These are phyloP conservation scores for Drosophila kepulauana DNA, from an alignment of 1,140 invertebrate genomes.

Conservation along the genomic window DNA sequence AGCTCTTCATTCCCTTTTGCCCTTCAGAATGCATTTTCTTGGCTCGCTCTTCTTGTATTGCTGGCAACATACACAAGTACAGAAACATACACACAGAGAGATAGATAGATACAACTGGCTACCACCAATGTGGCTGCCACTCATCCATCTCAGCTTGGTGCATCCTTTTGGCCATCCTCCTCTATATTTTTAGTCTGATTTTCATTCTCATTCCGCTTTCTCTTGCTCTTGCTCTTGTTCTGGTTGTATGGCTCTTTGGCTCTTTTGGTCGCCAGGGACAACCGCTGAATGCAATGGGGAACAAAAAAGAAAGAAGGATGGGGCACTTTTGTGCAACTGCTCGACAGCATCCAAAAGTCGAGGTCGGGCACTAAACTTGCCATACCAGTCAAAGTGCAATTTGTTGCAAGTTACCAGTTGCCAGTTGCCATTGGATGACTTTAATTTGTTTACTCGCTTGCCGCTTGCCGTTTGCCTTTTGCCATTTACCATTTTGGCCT, in stretches of 20 bases:
- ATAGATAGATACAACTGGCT: slow-evolving; percentile 4
- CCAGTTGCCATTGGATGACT: slow-evolving; percentile 52
- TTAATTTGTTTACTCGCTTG: slow-evolving; percentile 74
- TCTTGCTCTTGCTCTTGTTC: background rate
- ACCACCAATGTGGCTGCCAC: slow-evolving; percentile 45
- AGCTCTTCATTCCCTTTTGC: slow-evolving; percentile 5
- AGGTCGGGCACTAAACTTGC: slow-evolving; percentile 68
- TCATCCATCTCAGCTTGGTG: slow-evolving; percentile 47
- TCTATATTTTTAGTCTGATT: slow-evolving; percentile 19
- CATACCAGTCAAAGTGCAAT: slow-evolving; percentile 78
- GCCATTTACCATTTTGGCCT: slow-evolving; percentile 33
- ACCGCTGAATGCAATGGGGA: slow-evolving; percentile 71
- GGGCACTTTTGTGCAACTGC: slow-evolving; percentile 48
- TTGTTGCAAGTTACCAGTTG: slow-evolving; percentile 61
- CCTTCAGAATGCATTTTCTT: slow-evolving; percentile 58
- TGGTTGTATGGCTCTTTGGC: slow-evolving; percentile 5
- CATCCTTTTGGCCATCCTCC: slow-evolving; percentile 31
- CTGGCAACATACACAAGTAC: slow-evolving; percentile 2
- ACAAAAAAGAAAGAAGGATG: slow-evolving; percentile 19
- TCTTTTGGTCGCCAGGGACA: slow-evolving; percentile 69
- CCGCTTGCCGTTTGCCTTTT: slow-evolving; percentile 42
- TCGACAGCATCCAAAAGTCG: slow-evolving; percentile 45
- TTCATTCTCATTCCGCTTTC: slow-evolving; percentile 3
- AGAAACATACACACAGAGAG: background rate
- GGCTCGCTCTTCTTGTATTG: slow-evolving; percentile 39